Conservation (phyloP, 2,797 vertebrate genomes). For the Ptychadena robeensis region DNA sequence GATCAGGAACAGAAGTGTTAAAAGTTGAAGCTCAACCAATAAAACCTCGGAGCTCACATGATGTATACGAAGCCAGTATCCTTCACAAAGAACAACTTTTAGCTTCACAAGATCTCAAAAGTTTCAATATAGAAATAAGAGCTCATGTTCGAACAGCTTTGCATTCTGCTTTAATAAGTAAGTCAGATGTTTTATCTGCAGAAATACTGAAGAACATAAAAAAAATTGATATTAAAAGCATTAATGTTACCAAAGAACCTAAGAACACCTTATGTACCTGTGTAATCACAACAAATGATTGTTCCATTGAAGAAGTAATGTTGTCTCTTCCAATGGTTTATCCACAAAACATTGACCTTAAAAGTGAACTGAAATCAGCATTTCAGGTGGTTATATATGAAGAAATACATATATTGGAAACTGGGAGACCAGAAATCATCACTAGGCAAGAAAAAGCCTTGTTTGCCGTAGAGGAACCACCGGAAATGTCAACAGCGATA, state of each 20-base stretch:
- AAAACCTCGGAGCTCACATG: constrained; percentile 68
- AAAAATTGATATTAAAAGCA: constrained; percentile 78
- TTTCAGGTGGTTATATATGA: constrained; percentile 84
- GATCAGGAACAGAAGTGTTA: constrained; percentile 69
- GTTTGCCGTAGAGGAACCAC: constrained; percentile 67
- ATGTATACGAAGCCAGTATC: constrained; percentile 73
- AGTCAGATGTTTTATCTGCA: constrained; percentile 81
- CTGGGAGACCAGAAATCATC: constrained; percentile 77
- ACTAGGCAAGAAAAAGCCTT: constrained; percentile 74
- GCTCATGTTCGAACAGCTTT: constrained; percentile 81
- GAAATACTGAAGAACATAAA: constrained; percentile 80
- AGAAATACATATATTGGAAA: constrained; percentile 79
- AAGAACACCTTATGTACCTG: constrained; percentile 80
- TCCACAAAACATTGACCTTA: constrained; percentile 82
- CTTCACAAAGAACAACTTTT: constrained; percentile 84
- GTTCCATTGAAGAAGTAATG: constrained; percentile 81
- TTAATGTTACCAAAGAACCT: constrained; percentile 81
- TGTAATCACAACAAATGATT: constrained; percentile 79
- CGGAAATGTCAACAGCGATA: constrained; percentile 71
- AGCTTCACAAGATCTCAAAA: constrained; percentile 74
- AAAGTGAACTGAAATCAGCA: constrained; percentile 82
- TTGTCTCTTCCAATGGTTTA: constrained; percentile 81
- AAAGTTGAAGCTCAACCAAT: constrained; percentile 72
- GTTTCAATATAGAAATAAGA: constrained; percentile 76
- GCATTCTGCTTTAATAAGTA: constrained; percentile 80